These are phyloP conservation scores for Psittacula derbiana DNA, from an alignment of 2,797 vertebrate genomes.

Conservation along the genomic window DNA sequence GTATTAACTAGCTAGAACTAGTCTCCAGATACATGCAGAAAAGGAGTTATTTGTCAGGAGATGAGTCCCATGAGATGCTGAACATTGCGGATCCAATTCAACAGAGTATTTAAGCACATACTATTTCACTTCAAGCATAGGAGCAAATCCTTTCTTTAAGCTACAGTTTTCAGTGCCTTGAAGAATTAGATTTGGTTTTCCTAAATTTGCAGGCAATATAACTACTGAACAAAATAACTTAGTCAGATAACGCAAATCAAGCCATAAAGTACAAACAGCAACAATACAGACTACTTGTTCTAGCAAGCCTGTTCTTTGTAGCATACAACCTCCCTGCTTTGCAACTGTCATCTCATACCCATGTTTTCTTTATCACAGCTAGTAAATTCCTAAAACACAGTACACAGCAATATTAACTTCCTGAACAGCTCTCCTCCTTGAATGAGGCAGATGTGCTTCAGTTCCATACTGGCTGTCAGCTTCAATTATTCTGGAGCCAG, in stretches of 20 bases:
- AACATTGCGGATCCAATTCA: background rate
- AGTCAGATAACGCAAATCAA: background rate
- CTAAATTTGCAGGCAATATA: background rate
- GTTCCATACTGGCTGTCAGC: background rate
- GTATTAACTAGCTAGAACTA: background rate
- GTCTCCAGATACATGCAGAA: background rate
- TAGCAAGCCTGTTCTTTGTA: background rate
- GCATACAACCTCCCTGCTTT: background rate
- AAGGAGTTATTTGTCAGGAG: background rate
- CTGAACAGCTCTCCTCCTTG: background rate
- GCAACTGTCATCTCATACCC: background rate
- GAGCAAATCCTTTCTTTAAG: background rate
- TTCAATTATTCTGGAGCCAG: background rate
- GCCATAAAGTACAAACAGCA: background rate
- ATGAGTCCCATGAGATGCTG: background rate
- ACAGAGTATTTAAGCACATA: background rate
- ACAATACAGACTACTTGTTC: background rate
- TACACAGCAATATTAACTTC: background rate
- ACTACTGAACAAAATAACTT: background rate
- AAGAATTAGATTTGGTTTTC: background rate
- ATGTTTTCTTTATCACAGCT: background rate
- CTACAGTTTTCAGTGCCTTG: background rate
- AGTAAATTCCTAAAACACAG: slow-evolving; percentile 13
- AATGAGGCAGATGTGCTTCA: slow-evolving; percentile 7
- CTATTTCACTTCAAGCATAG: background rate